Percentiles rank a stretch among this genome's conserved stretches.
Conservation (phyloP, 2,888 invertebrate genomes). For the Heliconius hortense region DNA sequence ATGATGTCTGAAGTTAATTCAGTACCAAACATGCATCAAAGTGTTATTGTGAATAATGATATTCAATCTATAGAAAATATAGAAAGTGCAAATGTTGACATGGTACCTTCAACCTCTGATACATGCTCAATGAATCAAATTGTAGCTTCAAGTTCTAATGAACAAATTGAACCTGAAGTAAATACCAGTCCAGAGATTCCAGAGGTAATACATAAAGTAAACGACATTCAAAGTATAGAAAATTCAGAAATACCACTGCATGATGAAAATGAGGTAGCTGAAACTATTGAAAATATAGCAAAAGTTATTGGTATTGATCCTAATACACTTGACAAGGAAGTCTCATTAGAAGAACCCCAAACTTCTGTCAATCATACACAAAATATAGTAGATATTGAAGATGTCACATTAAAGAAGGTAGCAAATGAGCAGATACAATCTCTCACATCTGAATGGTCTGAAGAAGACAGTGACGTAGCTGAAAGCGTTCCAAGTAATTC, state of each 20-base stretch:
- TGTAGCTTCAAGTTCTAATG: background rate
- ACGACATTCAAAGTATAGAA: conserved; percentile 8
- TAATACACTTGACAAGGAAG: conserved; percentile 13
- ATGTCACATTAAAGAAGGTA: conserved; percentile 41
- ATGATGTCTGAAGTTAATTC: conserved; percentile 25
- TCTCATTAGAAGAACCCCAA: conserved; percentile 17
- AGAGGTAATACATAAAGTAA: conserved; percentile 1
- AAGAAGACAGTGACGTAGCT: conserved; percentile 59
- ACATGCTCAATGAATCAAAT: background rate
- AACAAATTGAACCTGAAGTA: conserved; percentile 27
- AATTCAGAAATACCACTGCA: background rate
- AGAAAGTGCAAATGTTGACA: background rate
- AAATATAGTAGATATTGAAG: conserved; percentile 6
- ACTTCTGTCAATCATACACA: conserved; percentile 10
- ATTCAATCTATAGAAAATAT: conserved; percentile 12
- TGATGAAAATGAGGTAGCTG: conserved; percentile 38
- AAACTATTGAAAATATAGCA: conserved; percentile 44
- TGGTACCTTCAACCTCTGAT: conserved; percentile 37
- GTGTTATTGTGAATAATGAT: conserved; percentile 11
- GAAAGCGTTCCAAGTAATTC: conserved; percentile 35
- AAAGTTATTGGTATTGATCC: conserved; percentile 37
- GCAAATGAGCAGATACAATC: conserved; percentile 56
- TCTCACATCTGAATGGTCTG: conserved; percentile 69
- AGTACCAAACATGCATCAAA: conserved; percentile 8
- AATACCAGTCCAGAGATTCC: background rate